A percentile compares a stretch with the other conserved stretches of the same genome.
phyloP scores from a whole-genome alignment of 30 jellyfish, hydroid and myxozoan species.

The Catostylus mosaicus region DNA sequence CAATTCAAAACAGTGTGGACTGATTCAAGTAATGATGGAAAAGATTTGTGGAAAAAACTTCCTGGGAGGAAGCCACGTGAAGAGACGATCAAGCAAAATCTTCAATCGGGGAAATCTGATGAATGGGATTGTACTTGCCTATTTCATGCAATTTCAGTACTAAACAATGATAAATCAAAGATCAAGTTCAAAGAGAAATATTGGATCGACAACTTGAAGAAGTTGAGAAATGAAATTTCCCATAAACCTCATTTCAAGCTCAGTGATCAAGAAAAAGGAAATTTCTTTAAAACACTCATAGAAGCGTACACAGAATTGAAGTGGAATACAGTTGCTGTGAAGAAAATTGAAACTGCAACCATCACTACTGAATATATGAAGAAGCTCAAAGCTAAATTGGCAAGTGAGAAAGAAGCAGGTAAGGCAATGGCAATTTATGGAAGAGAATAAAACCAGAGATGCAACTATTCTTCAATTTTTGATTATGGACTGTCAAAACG shows the following conservation, averaged over 20 bases:
- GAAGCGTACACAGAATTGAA: neutral
- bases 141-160: neutral
- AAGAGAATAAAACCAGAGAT: too few species aligned
- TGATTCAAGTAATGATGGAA: slow-evolving; percentile 23
- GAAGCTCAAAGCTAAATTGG: neutral
- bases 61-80: neutral
- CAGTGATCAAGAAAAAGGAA: neutral
- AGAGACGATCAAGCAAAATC: neutral
- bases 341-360: neutral
- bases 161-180: neutral
- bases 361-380: neutral
- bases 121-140: slow-evolving; percentile 32
- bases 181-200: neutral
- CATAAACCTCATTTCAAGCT: neutral
- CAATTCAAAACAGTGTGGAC: slow-evolving; percentile 8
- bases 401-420: neutral
- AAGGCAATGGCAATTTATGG: too few species aligned
- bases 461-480: too few species aligned
- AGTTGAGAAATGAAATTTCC: neutral
- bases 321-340: neutral
- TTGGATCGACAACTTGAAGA: neutral
- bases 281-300: neutral
- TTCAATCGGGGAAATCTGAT: slow-evolving; percentile 4
- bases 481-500: too few species aligned
- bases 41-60: neutral